Evolutionary conservation across 2,888 invertebrate species (phyloP), one percentile per base, ranked within the genome.

Genomic region (Formica aserva): DNA sequence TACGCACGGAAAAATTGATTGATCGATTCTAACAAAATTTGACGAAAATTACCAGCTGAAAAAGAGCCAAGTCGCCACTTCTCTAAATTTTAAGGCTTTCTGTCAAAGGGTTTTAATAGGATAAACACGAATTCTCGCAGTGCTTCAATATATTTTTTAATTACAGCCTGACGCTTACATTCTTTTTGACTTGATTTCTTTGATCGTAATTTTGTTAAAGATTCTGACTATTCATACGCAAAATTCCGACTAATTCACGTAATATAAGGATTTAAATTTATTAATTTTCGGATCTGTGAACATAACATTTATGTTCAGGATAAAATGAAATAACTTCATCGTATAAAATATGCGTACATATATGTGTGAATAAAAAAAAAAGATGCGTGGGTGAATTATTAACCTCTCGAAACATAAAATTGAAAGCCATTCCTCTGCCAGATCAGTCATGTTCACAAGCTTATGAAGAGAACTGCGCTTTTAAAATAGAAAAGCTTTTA

Each of bases 401-500:
- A 52, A 29, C 32, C 6, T 60, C 1, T 29, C 18, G 32, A 62
- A 62, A 32, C 62, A 29, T 62, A 62, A 62, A 62, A 18, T 29
- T 62, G 32, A 62, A 62, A 62, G 62, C 62, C 32, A 62, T 15
- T 62, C 6, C 62, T 62, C 62, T 62, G 32, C 3, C 32, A 29
- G 62, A 62, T 62, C 29, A 29, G 18, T 18, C 18, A n/a, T 26
- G 4, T 38, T 65, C n/a, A n/a, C 32, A 35, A 63, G 38, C 38
- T 65, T 65, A 52, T 8, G 8, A 52, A 65, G 38, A 38, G 15
- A 66, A 18, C 26, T 15, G 26, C 15, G 32, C 32, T 62, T 32
- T 32, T 45, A 22, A 41, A 26, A 45, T 45, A 26, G 26, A 22
- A 41, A 41, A 66, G 41, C 66, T 66, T 66, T 66, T 41, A 66